phyloP scores from a whole-genome alignment of 2,888 invertebrate genomes.

The Phania funesta region DNA sequence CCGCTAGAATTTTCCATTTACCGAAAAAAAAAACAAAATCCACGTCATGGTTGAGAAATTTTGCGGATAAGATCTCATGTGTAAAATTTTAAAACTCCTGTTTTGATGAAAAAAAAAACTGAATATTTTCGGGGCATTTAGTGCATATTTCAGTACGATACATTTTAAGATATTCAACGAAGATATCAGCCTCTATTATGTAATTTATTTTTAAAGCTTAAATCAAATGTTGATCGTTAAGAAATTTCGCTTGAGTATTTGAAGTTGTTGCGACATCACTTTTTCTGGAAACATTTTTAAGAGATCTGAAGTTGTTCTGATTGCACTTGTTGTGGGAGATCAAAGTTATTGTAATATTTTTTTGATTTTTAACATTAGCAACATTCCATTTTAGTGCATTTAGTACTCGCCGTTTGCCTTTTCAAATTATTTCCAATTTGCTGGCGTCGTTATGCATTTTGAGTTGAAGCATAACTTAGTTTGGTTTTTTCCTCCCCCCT shows the following conservation, averaged over 20 bases:
- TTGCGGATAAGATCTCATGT: conserved; percentile 7
- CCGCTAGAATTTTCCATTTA: not conserved
- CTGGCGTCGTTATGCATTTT: not conserved
- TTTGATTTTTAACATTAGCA: not conserved
- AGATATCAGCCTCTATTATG: no score
- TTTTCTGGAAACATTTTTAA: no score
- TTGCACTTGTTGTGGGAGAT: no score
- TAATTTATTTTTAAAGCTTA: no score
- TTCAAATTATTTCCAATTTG: not conserved
- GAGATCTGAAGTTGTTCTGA: no score
- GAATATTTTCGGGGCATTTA: not conserved
- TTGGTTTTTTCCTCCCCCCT: not conserved
- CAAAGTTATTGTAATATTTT: not conserved
- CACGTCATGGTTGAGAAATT: not conserved
- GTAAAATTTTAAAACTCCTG: not conserved
- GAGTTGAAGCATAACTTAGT: not conserved
- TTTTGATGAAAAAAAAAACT: not conserved
- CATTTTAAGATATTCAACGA: no score
- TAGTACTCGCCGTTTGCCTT: not conserved
- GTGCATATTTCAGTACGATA: no score
- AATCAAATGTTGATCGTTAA: no score
- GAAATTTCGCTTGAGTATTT: no score
- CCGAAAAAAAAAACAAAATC: not conserved
- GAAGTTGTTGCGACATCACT: no score
- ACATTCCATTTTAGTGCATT: not conserved